Percentiles rank a stretch among this genome's conserved stretches.
Conservation (phyloP, 2,888 invertebrate genomes). For the Craniophora ligustri region DNA sequence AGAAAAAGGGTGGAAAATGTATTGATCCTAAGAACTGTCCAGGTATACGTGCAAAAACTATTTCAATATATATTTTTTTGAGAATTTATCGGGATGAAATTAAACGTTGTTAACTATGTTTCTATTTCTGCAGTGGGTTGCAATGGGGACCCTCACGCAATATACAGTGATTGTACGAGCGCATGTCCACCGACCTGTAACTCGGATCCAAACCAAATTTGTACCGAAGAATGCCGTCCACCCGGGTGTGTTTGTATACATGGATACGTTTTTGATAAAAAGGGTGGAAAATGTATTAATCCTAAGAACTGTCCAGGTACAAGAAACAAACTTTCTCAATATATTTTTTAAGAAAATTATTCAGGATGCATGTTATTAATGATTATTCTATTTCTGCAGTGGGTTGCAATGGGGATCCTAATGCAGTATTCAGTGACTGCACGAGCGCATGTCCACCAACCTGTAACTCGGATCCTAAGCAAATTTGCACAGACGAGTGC, state of each 20-base stretch:
- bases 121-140: neutral
- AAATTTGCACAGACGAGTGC: conserved; percentile 12
- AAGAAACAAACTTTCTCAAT: no score
- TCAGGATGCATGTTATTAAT: neutral
- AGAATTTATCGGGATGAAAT: no score
- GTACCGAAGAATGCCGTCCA: conserved; percentile 10
- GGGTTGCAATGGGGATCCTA: conserved; percentile 7
- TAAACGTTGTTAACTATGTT: neutral
- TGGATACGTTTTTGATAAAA: conserved; percentile 49
- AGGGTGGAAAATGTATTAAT: conserved; percentile 51
- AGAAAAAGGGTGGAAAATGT: no score
- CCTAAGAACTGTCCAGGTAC: conserved; percentile 47
- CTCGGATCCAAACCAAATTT: conserved; percentile 2
- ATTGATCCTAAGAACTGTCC: no score
- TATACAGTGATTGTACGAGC: conserved; percentile 1
- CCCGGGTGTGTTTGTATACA: conserved; percentile 25
- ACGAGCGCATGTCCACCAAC: conserved; percentile 12
- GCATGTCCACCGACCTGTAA: conserved; percentile 17
- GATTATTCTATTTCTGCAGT: neutral
- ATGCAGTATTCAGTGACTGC: conserved; percentile 9
- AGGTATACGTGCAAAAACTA: no score
- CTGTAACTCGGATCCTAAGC: conserved; percentile 1
- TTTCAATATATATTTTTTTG: no score
- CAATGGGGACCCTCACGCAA: conserved; percentile 11
- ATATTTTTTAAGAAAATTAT: no score